Conservation (phyloP, 2,797 vertebrate genomes). For the Notolabrus celidotus region DNA sequence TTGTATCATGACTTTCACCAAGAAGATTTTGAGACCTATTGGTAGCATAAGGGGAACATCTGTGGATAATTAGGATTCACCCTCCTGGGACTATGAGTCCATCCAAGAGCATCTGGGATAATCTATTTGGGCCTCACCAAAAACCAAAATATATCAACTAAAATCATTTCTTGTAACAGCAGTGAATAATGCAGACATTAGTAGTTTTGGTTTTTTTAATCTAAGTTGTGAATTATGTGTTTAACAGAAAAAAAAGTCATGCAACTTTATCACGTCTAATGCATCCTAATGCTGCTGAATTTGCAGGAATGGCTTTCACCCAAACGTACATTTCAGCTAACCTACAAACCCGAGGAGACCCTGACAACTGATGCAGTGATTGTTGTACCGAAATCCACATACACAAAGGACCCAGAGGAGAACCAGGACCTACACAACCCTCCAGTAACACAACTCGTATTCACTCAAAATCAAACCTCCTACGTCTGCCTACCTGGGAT, state of each 20-base stretch:
- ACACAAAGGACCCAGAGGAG: slow-evolving; percentile 49
- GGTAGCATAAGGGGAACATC: too few relatives aligned
- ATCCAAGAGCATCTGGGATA: too few relatives aligned
- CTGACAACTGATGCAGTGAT: slow-evolving; percentile 25
- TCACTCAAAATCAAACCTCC: slow-evolving; percentile 40
- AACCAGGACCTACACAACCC: slow-evolving; percentile 8
- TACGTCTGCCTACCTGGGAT: slow-evolving; percentile 64
- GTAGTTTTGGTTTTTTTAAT: too few relatives aligned
- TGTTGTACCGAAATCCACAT: slow-evolving; percentile 32
- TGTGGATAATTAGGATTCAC: too few relatives aligned
- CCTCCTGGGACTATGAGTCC: too few relatives aligned
- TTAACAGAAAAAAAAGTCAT: not conserved
- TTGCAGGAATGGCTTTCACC: slow-evolving; percentile 70
- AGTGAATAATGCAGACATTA: too few relatives aligned
- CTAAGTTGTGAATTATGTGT: not conserved
- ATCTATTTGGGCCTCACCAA: too few relatives aligned
- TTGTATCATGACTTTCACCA: too few relatives aligned
- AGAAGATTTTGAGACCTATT: too few relatives aligned
- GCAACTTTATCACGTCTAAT: not conserved
- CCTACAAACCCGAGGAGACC: slow-evolving; percentile 44
- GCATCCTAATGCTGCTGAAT: slow-evolving; percentile 25
- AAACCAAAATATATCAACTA: too few relatives aligned
- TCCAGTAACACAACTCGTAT: not conserved
- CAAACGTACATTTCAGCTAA: not conserved
- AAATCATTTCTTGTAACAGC: too few relatives aligned